Evolutionary conservation across 2,888 invertebrate species (phyloP), one percentile per base, ranked within the genome.

Genomic region (Carabus problematicus): DNA sequence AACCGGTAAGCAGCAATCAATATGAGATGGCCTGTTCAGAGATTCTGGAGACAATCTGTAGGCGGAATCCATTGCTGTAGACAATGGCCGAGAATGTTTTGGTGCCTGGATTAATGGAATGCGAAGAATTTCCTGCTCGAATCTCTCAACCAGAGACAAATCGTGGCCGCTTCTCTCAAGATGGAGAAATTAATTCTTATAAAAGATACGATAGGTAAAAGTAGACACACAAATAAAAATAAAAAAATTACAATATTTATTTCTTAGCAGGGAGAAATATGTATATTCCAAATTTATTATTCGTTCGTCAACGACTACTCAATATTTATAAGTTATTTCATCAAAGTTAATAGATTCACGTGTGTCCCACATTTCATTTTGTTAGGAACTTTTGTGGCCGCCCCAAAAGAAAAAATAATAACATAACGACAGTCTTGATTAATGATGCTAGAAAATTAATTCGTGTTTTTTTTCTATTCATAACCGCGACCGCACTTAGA

Each of bases 401-500:
- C 39, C 58, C 39, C 14, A 16, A 29, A 45, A 45, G 7, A 7
- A 11, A 45, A 18, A 55, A 16, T 54, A 16, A 54, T 11, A 4
- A 54, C 11, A 54, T 61, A 61, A 61, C 14, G 61, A 61, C 61
- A 61, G 18, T 29, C 19, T 43, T 47, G 61, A 47, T 61, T 61
- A 61, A 61, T 61, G 61, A 45, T 18, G 12, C 11, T 43, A 8
- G 61, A 19, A 61, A 61, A 61, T 61, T 61, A 61, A 61, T 47
- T 61, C 47, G 61, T 61, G 47, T 47, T 60, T 18, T 61, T n/a
- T n/a, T 29, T 29, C 47, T 62, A 47, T 49, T 62, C 47, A 43
- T 61, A 56, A 45, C 11, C 7, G 59, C 59, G 39, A 54, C 9
- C 59, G n/a, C 59, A 41, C 42, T 41, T 14, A 60, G 43, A 60